Percentiles rank a stretch among this genome's conserved stretches.
These are phyloP conservation scores for Tenebrio molitor DNA, from an alignment of 1,140 invertebrate genomes.

Conservation along the genomic window DNA sequence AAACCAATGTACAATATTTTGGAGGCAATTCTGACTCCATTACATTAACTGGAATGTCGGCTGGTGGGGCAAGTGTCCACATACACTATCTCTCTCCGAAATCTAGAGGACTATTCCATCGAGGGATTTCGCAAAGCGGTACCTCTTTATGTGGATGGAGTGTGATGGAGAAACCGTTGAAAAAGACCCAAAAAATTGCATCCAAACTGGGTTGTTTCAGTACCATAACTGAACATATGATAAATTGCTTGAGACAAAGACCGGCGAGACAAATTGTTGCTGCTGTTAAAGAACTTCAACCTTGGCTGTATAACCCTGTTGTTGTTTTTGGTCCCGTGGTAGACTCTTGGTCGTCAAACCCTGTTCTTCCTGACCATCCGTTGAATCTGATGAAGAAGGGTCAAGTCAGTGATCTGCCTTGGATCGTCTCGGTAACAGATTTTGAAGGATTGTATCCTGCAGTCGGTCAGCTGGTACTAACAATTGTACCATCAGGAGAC, in stretches of 20 bases:
- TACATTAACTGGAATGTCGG: slow-evolving; percentile 64
- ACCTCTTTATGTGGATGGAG: slow-evolving; percentile 78
- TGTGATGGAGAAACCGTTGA: slow-evolving; percentile 67
- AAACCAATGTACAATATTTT: slow-evolving; percentile 72
- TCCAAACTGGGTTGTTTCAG: slow-evolving; percentile 70
- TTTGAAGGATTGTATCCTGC: slow-evolving; percentile 63
- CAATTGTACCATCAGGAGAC: no score
- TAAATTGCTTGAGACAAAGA: slow-evolving; percentile 71
- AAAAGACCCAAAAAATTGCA: slow-evolving; percentile 70
- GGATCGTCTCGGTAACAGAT: slow-evolving; percentile 57
- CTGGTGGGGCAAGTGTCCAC: slow-evolving; percentile 71
- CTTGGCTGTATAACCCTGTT: slow-evolving; percentile 64
- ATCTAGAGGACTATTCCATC: slow-evolving; percentile 73
- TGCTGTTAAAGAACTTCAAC: slow-evolving; percentile 58
- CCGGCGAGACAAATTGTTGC: slow-evolving; percentile 65
- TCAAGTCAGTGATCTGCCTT: slow-evolving; percentile 62
- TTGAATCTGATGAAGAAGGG: slow-evolving; percentile 67
- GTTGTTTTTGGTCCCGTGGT: slow-evolving; percentile 56
- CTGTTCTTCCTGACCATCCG: slow-evolving; percentile 71
- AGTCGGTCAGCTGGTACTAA: no score
- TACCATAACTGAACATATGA: slow-evolving; percentile 61
- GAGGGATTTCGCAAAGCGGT: slow-evolving; percentile 84
- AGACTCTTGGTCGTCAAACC: slow-evolving; percentile 61
- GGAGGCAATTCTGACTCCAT: slow-evolving; percentile 72
- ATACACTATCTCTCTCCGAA: slow-evolving; percentile 68